Base-by-base conservation (phyloP, 1,140 invertebrate species). In the Calephelis nemesis region DNA sequence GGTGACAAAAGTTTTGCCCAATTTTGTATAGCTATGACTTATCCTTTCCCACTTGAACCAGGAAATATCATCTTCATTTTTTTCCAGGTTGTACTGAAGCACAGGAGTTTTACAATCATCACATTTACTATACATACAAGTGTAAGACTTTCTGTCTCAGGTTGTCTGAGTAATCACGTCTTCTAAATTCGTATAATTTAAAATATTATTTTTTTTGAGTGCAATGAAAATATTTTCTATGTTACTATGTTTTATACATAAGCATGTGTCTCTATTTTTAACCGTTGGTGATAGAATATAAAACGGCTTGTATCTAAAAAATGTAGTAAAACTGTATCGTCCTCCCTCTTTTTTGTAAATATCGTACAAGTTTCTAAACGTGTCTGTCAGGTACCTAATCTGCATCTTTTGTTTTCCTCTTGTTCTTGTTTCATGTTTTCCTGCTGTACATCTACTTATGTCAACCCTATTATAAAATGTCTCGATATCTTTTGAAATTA, bases 341-440 rank as follows among this genome's bases (percentile, higher is more conserved):
- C 70, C 74, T 7, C 74, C 74, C 63, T 72, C 74, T 4, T 54
- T 48, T 69, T 68, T 74, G 47, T 73, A 76, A 1, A 54, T 68
- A 48, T 70, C 7, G 19, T 67, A 74, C 10, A 72, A 42, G 39
- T 74, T 74, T 9, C 62, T 11, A 10, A 74, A 42, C 0, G 68
- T 69, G 7, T 73, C 64, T 0, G 68, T 9, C 15, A 74, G 30
- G 50, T 72, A 74, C 49, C 75, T 65, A 1, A 66, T 69, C 30
- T 74, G 75, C 40, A 40, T 42, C 45, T 74, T 77, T 0, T 65
- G 47, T 48, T 74, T 72, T 1, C 58, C 60, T 47, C 42, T 52
- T 13, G 72, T 77, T 11, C 13, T 68, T 2, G 12, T 42, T 62
- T 77, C 15, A 19, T 19, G 15, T 19, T 19, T 19, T 19, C 15